Evolutionary conservation across 2,797 vertebrate species (phyloP), one percentile per base, ranked within the genome.

Genomic region (Tragopan temminckii): DNA sequence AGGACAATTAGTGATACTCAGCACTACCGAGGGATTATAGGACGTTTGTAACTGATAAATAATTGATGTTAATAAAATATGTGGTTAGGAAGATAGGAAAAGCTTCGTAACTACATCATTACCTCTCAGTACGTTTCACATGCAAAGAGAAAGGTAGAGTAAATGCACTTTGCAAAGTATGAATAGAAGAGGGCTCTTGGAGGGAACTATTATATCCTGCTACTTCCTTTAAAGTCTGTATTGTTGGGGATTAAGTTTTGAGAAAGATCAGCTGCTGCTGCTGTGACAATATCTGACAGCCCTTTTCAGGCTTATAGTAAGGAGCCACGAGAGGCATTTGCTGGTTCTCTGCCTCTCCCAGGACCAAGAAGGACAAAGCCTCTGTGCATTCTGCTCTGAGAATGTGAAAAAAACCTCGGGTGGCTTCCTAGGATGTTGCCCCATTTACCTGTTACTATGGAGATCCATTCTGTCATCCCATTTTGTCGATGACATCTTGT

Each of bases 371-470:
- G 24, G 46, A 48, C 46, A 24, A 48, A 48, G 23, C 8, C 53
- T 81, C 71, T 6, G 4, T 12, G n/a, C n/a, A 14, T 82, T 75
- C 55, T 79, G 25, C 35, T 75, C 38, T 33, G 5, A 85, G 21
- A 77, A 87, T 59, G 21, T 31, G 62, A 58, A 69, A 86, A 38
- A 80, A 84, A 83, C 46, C 76, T 88, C 1, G 1, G 5, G 46
- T 89, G 43, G 19, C 48, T 86, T 48, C 13, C 61, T 92, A 62
- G n/a, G 72, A 72, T 78, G n/a, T 61, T 78, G n/a, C 70, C 67
- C 82, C 57, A 27, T 27, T 89, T 78, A 38, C 36, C 81, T 4
- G 52, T 93, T 91, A 38, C 95, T 92, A 83, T 83, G 90, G 93
- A 94, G 76, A 91, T 76, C 55, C 36, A 33, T 70, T 88, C 72